phyloP scores from a whole-genome alignment of 2,113 vertebrate species.

The Pituophis catenifer region DNA sequence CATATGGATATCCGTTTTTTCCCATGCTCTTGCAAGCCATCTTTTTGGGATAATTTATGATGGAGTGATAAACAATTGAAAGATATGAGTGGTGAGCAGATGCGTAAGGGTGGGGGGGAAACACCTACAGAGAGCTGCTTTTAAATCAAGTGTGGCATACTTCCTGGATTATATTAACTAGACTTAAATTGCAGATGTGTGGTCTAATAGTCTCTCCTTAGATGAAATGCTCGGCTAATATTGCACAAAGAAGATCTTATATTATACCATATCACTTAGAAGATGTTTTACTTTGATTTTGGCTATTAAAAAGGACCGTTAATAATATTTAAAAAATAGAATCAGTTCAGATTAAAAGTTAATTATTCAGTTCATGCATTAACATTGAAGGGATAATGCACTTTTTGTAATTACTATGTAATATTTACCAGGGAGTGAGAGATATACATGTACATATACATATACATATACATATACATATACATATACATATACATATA shows the following conservation, averaged over 20 bases:
- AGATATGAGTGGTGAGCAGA: background rate
- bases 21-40: background rate
- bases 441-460: background rate
- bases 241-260: background rate
- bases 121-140: background rate
- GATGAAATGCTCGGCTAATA: background rate
- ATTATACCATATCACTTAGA: background rate
- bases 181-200: background rate
- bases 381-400: background rate
- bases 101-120: background rate
- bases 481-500: too few relatives aligned
- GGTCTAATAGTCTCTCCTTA: background rate
- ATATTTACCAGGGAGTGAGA: background rate
- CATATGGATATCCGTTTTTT: background rate
- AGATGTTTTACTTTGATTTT: background rate
- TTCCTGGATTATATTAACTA: background rate
- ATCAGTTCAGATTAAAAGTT: background rate
- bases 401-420: fast-evolving
- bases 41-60: background rate
- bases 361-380: background rate
- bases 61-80: background rate
- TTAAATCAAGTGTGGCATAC: background rate
- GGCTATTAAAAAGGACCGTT: background rate
- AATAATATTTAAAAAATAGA: background rate
- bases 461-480: too few relatives aligned